phyloP scores from a whole-genome alignment of 2,113 vertebrate species.

The Geothlypis trichas region DNA sequence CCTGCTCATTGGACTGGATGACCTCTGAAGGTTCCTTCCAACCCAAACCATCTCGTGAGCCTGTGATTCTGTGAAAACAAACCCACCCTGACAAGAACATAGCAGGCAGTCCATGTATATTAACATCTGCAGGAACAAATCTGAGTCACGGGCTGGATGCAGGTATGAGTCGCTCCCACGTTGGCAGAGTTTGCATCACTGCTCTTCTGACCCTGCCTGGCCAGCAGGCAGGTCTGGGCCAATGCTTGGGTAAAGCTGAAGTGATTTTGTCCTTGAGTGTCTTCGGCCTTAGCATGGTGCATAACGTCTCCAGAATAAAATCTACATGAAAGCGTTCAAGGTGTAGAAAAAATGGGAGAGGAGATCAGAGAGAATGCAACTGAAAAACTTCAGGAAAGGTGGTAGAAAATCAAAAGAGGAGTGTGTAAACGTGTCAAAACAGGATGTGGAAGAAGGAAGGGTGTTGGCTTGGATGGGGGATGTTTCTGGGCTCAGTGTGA shows the following conservation, averaged over 20 bases:
- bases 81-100: background rate
- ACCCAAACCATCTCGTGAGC: background rate
- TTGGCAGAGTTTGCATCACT: background rate
- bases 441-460: background rate
- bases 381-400: background rate
- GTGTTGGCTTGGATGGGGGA: background rate
- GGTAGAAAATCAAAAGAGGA: background rate
- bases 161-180: rapidly evolving
- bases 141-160: background rate
- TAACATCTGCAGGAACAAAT: background rate
- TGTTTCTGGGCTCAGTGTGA: background rate
- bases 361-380: rapidly evolving
- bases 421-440: background rate
- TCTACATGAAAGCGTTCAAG: background rate
- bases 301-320: background rate
- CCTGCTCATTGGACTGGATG: background rate
- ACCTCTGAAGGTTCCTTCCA: background rate
- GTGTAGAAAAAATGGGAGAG: background rate
- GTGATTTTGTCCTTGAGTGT: background rate
- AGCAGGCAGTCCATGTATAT: background rate
- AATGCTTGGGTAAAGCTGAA: background rate
- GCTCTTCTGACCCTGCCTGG: background rate
- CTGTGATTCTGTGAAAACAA: background rate
- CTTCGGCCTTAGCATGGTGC: background rate
- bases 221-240: background rate